Evolutionary conservation across 2,113 vertebrate genomes (phyloP).

Genomic region (Spea bombifrons): DNA sequence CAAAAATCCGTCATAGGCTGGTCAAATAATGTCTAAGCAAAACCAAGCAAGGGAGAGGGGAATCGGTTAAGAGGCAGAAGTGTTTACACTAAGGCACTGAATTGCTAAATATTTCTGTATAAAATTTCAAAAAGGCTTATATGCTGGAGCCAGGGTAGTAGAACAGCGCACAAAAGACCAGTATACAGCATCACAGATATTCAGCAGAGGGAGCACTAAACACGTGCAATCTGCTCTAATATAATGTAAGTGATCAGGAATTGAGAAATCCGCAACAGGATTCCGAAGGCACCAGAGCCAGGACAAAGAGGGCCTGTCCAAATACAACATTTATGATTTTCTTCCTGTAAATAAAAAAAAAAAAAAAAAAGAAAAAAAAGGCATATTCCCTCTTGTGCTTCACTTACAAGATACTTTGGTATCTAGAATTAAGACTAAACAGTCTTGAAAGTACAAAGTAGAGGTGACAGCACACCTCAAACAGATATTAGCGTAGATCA

Average conservation of each 20-base stretch:
- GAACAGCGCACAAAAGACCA: background rate
- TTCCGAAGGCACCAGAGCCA: constrained; percentile 42
- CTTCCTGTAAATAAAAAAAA: background rate
- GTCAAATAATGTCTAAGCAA: background rate
- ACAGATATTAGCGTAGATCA: background rate
- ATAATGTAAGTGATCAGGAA: background rate
- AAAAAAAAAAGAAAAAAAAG: too few relatives aligned
- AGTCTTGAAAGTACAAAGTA: background rate
- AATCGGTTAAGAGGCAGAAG: constrained; percentile 9
- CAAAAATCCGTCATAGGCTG: background rate
- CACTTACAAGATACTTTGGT: constrained; percentile 40
- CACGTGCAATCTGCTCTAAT: constrained; percentile 4
- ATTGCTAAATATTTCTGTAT: constrained; percentile 3
- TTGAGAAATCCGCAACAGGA: constrained; percentile 14
- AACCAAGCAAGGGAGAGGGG: background rate
- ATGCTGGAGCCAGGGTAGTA: background rate
- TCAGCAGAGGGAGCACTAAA: background rate
- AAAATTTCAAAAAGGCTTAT: background rate
- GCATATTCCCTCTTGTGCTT: constrained; percentile 23
- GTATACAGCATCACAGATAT: constrained; percentile 2
- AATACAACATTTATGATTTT: background rate
- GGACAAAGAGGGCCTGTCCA: constrained; percentile 20
- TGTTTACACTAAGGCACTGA: constrained; percentile 42
- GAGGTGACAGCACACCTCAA: background rate
- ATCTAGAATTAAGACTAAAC: constrained; percentile 30